Evolutionary conservation across 2,888 invertebrate species (phyloP), one percentile per base, ranked within the genome.

Genomic region (Ischnus inquisitorius): DNA sequence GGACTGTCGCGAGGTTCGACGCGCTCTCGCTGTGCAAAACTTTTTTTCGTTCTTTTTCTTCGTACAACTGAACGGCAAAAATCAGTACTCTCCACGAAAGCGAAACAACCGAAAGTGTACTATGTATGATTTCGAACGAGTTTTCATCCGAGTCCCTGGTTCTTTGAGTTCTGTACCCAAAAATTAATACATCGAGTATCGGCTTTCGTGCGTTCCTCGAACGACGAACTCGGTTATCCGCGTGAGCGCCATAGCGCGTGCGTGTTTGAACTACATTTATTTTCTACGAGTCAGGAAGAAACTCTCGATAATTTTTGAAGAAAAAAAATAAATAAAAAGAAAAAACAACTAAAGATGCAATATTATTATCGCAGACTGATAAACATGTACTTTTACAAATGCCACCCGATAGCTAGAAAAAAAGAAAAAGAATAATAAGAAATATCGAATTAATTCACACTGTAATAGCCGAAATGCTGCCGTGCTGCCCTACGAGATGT

Each of bases 41-140:
- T 76, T 79, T 69, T 76, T 78, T 74, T 74, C 67, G 54, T 77
- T 46, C 74, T 74, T 72, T 64, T 77, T 46, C 74, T 68, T 64
- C 72, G 43, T 64, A 79, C 48, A 67, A 79, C 74, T 74, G 86
- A 92, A 92, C 90, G 92, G 92, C 91, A 93, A 91, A 92, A 91
- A 92, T 92, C 92, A 88, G 90, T 90, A 90, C 87, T 86, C 88
- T 90, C 85, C 88, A 89, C 89, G 84, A 68, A 82, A 71, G 54
- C 78, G 81, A 60, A 78, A 83, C 86, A 69, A 86, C 62, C 62
- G 62, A 51, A 57, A 57, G 89, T 87, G 87, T 86, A 85, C 85
- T 88, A 85, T 86, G 89, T 88, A 88, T 88, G 87, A 87, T 87
- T 82, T 88, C 83, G 60, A 83, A 88, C 79, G 80, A 86, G 85